Percentiles rank a stretch among this genome's conserved stretches.
Evolutionary conservation across 2,113 vertebrate species (phyloP).

Genomic region (Pseudopodoces humilis): DNA sequence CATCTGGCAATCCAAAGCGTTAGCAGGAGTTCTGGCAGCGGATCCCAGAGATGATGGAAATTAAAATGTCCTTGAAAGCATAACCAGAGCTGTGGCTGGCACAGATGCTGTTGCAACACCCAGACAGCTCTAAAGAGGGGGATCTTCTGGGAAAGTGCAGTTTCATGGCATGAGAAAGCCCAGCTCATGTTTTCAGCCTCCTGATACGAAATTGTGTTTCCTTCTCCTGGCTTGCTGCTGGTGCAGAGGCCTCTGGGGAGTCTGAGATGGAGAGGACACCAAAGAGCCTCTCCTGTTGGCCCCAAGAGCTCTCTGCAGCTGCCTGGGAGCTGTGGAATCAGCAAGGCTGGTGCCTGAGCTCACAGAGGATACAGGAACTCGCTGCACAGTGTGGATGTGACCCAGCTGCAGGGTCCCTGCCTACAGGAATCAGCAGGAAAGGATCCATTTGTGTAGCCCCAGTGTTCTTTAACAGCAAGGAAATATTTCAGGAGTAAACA

Average conservation of each 20-base stretch:
- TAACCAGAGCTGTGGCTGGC: neutral
- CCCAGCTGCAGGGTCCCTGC: neutral
- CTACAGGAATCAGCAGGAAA: neutral
- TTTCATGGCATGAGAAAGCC: neutral
- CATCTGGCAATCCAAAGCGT: constrained; percentile 5
- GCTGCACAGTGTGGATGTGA: neutral
- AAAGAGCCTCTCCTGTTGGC: neutral
- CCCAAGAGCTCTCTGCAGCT: neutral
- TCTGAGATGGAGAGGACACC: too few relatives aligned
- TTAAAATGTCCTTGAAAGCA: constrained; percentile 39
- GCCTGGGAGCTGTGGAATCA: neutral
- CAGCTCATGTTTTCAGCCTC: neutral
- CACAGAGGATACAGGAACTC: fast-evolving
- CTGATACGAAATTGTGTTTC: neutral
- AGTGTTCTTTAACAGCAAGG: neutral
- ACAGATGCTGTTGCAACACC: neutral
- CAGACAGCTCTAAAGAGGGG: neutral
- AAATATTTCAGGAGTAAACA: neutral
- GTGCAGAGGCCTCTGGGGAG: neutral
- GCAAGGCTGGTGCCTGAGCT: neutral
- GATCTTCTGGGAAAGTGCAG: neutral
- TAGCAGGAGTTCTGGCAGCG: constrained; percentile 14
- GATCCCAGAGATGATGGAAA: constrained; percentile 5
- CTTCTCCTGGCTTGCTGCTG: neutral
- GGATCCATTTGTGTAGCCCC: neutral